phyloP scores from a whole-genome alignment of 2,797 vertebrate genomes.

The Limosa lapponica region DNA sequence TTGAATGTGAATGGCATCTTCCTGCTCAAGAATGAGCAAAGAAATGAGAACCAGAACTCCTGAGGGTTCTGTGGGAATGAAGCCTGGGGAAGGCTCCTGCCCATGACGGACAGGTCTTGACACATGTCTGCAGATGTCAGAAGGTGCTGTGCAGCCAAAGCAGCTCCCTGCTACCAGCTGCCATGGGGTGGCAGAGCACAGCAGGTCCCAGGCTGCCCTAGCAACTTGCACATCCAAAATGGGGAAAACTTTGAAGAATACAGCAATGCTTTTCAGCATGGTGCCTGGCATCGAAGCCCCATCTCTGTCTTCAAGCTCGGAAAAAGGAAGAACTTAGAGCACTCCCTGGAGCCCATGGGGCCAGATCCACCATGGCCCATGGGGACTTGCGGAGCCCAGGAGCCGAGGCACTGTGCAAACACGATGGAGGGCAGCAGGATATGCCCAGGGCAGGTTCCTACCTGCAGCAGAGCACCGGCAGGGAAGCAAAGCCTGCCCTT shows the following conservation, averaged over 20 bases:
- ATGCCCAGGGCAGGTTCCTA: neutral
- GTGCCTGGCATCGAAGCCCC: neutral
- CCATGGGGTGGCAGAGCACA: neutral
- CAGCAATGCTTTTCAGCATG: neutral
- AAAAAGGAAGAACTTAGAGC: neutral
- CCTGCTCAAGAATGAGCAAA: neutral
- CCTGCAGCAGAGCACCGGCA: neutral
- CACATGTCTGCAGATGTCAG: neutral
- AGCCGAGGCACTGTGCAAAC: neutral
- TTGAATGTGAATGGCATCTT: neutral
- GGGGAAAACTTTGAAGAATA: neutral
- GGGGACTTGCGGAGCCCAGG: neutral
- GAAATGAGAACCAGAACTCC: neutral
- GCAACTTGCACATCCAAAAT: neutral
- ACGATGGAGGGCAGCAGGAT: neutral
- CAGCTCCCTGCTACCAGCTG: neutral
- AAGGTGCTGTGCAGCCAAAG: neutral
- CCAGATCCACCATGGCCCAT: fast-evolving
- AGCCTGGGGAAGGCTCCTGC: neutral
- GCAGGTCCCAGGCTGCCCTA: neutral
- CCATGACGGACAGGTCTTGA: neutral
- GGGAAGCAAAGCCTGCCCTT: constrained; percentile 18
- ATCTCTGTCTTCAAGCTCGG: neutral
- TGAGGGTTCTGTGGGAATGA: fast-evolving
- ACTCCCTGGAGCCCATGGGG: neutral